Base-by-base conservation (phyloP, 2,888 invertebrate species). In the Nysson spinosus region DNA sequence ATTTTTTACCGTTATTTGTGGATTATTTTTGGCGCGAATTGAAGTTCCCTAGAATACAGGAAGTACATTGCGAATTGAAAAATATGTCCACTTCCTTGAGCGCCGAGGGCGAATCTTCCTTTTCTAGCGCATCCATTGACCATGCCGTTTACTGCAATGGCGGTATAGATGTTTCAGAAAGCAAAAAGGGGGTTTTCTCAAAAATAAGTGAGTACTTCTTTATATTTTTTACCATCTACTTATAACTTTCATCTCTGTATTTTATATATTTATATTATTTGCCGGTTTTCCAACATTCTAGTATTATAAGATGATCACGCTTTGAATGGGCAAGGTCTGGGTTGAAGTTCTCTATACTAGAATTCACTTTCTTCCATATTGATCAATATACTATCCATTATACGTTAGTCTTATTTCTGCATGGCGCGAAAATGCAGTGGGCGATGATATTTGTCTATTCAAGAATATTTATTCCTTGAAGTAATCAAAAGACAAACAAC, bases 131-230 rank as follows among this genome's bases (percentile, higher is more conserved):
- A 77, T 67, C 73, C 74, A 74, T 73, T 77, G 78, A 77, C 80
- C 80, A 80, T 81, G 78, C 79, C 73, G 79, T 79, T 75, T 75
- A 69, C 71, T 74, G 75, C 77, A 79, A 81, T 81, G 81, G 81
- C 80, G 80, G 78, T 70, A 69, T 80, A 78, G 69, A 62, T 61
- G 28, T 49, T 58, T 66, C 66, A 55, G 46, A 54, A 56, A 65
- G 74, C 69, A 54, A 42, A 60, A 51, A 66, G 52, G 66, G 60
- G 70, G 50, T 46, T 67, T 62, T 66, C 58, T 51, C 43, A 42
- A 64, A 44, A 67, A 69, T 65, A 69, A 67, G 80, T 80, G 63
- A 66, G 51, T 46, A 24, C 56, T 52, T 26, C 32, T 39, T 42
- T 28, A 3, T 47, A 1, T 47, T 34, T 16, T 17, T 11, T 28